These are phyloP conservation scores for Plagodis pulveraria DNA, from an alignment of 2,888 invertebrate genomes.

Conservation along the genomic window DNA sequence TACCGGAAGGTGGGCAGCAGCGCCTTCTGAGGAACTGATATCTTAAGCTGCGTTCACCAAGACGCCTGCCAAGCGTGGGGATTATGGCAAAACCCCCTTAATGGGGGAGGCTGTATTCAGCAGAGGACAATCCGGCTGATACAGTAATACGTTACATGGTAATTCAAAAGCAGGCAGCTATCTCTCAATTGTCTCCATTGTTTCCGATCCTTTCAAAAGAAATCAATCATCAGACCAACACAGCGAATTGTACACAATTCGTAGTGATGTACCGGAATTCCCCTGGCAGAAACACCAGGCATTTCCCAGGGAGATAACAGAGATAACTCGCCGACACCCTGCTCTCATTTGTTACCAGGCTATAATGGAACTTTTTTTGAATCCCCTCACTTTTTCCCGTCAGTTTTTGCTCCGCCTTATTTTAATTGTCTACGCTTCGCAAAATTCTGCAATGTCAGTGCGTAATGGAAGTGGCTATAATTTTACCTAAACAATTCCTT, in stretches of 20 bases:
- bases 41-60: too few species aligned
- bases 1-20: too few species aligned
- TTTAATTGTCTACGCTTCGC: constrained; percentile 73
- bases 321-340: constrained; percentile 57
- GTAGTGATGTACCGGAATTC: constrained; percentile 33
- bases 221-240: constrained; percentile 21
- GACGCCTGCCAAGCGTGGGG: too few species aligned
- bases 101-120: too few species aligned
- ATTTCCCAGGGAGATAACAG: constrained; percentile 67
- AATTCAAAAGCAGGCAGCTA: neutral
- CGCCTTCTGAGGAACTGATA: too few species aligned
- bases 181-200: neutral
- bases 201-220: constrained; percentile 2
- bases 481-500: constrained; percentile 35
- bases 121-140: too few species aligned
- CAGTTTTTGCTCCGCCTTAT: constrained; percentile 66
- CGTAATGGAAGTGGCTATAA: constrained; percentile 35
- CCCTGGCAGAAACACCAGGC: constrained; percentile 32
- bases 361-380: constrained; percentile 77
- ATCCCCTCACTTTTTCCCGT: constrained; percentile 71
- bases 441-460: constrained; percentile 35
- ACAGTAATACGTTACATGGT: too few species aligned
- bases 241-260: constrained; percentile 26
- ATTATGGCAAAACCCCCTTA: too few species aligned
- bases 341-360: constrained; percentile 75